Conservation (phyloP, 2,888 invertebrate genomes). For the Chelonus formosanus region DNA sequence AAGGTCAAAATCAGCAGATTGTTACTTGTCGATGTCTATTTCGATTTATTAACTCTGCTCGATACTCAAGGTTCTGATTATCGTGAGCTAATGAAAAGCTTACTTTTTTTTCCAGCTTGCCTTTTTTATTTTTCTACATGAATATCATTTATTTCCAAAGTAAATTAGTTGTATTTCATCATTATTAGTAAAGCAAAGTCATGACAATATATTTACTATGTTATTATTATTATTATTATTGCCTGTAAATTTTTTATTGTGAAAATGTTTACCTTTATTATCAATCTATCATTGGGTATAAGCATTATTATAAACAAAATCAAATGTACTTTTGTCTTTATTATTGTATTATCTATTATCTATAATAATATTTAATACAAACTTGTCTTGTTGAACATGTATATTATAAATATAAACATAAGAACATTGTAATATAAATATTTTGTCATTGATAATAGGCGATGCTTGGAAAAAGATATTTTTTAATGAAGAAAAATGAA, state of each 20-base stretch:
- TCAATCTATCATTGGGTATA: no score
- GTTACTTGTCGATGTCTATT: conserved; percentile 1
- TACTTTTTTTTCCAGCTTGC: no score
- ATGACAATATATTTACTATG: conserved; percentile 9
- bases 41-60: not conserved
- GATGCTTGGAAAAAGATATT: conserved; percentile 13
- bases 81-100: not conserved
- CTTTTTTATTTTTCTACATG: not conserved
- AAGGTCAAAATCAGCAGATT: conserved; percentile 21
- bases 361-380: conserved; percentile 5
- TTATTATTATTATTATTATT: conserved; percentile 10
- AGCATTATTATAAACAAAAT: no score
- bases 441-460: conserved; percentile 12
- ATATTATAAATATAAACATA: conserved; percentile 13
- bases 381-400: not conserved
- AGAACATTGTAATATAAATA: conserved; percentile 1
- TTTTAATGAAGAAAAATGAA: conserved; percentile 32
- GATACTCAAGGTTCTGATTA: conserved; percentile 1
- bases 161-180: not conserved
- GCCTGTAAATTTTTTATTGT: not conserved
- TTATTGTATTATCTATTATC: not conserved
- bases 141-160: conserved; percentile 2
- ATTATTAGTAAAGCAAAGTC: conserved; percentile 18
- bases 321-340: no score
- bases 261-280: not conserved